Base-by-base conservation (phyloP, 2,888 invertebrate genomes). In the Melieria picta region DNA sequence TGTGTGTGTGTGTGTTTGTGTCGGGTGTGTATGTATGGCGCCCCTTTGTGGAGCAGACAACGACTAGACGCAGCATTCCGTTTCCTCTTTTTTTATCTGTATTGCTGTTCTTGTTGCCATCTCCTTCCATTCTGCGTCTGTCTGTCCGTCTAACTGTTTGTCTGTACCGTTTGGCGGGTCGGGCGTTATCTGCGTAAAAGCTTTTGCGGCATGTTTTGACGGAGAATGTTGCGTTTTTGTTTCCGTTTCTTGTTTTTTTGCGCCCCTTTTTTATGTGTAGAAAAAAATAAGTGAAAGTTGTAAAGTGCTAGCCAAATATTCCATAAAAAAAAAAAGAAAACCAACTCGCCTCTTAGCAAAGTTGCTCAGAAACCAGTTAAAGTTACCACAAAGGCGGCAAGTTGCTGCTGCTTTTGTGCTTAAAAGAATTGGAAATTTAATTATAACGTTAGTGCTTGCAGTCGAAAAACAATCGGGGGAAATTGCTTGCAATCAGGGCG, bases 21-120 rank as follows among this genome's bases (percentile, higher is more conserved):
- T 65, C 16, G 16, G 16, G 11, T 11, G 5, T 62, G 52, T 46
- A 9, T 52, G 46, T 43, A 55, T 11, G 30, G 62, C 47, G 69
- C 56, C 47, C 56, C 48, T 69, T 63, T 69, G 62, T 69, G 62
- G 46, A 61, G 69, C 69, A 69, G 69, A 69, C 69, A 69, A 13
- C 45, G 63, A 69, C 69, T 69, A 69, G 69, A 69, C 69, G 55
- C 47, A 63, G 56, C 30, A 30, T 30, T 30, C 30, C 30, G 30
- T 13, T 52, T 52, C 52, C 52, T 52, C 6, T 52, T 9, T 52
- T 52, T 9, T 52, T 30, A 50, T 11, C 13, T 52, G 5, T 52
- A 6, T 5, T 52, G 13, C 6, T 52, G 11, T 5, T 52, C 13
- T 52, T 52, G 11, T 52, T 52, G 6, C 52, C 13, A 30, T 30